Evolutionary conservation across 2,888 invertebrate genomes (phyloP).

Genomic region (Pristionchus japonicus): DNA sequence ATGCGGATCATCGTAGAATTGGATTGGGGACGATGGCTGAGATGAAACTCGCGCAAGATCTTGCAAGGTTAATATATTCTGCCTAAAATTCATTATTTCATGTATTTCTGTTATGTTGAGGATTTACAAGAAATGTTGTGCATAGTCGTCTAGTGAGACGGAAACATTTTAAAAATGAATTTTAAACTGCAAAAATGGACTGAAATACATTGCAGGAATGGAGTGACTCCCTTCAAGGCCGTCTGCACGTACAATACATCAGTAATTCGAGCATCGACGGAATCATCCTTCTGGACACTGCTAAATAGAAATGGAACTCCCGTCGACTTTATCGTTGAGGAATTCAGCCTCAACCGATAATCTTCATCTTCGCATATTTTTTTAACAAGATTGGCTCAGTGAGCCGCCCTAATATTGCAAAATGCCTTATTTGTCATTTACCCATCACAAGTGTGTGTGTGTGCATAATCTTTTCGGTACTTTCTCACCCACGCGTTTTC

Average conservation of each 20-base stretch:
- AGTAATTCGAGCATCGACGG: conserved; percentile 37
- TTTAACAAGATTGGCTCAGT: background rate
- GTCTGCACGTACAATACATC: conserved; percentile 43
- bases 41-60: conserved; percentile 34
- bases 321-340: conserved; percentile 40
- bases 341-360: background rate
- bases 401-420: background rate
- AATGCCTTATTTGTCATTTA: too few species aligned
- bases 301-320: conserved; percentile 48
- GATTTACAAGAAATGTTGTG: too few species aligned
- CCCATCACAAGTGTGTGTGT: too few species aligned
- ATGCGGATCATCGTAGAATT: conserved; percentile 29
- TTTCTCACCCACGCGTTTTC: too few species aligned
- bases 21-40: conserved; percentile 36
- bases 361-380: background rate
- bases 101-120: too few species aligned
- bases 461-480: too few species aligned
- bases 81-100: too few species aligned
- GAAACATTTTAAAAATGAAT: background rate
- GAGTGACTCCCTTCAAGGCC: conserved; percentile 38
- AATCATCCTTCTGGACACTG: conserved; percentile 46
- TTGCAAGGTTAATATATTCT: conserved; percentile 24
- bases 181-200: background rate
- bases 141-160: too few species aligned
- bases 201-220: background rate